phyloP scores from a whole-genome alignment of 2,113 vertebrate species.

The Heterotis niloticus region DNA sequence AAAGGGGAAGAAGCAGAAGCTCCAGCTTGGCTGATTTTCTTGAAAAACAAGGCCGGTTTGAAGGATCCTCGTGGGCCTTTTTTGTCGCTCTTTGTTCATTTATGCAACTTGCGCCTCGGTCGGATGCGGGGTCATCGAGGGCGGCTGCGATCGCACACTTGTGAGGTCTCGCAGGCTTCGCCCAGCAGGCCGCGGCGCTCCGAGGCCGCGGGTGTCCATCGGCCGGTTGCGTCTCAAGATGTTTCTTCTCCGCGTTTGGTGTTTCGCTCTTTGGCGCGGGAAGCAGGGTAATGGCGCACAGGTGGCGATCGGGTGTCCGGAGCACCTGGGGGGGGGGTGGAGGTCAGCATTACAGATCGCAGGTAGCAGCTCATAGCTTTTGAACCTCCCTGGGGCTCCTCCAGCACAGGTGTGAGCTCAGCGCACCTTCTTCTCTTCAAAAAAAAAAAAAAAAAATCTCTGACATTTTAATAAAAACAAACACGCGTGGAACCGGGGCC shows the following conservation, averaged over 20 bases:
- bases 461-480: conserved; percentile 59
- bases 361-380: conserved; percentile 47
- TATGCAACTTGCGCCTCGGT: conserved; percentile 45
- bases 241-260: not conserved
- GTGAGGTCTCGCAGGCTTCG: no score
- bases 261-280: not conserved
- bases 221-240: not conserved
- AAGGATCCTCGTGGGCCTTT: not conserved
- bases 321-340: no score
- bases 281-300: not conserved
- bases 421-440: conserved; percentile 51
- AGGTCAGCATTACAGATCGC: no score
- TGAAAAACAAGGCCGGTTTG: conserved; percentile 40
- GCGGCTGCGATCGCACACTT: no score
- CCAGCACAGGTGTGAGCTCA: conserved; percentile 75
- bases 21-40: conserved; percentile 40
- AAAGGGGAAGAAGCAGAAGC: not conserved
- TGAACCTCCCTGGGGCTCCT: conserved; percentile 51
- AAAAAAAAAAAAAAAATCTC: conserved; percentile 57
- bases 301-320: not conserved
- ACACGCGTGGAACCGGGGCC: conserved; percentile 43
- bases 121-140: conserved; percentile 2
- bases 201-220: no score
- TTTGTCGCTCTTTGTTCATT: conserved; percentile 43
- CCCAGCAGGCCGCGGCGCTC: no score